Base-by-base conservation (phyloP, 2,113 vertebrate genomes). In the Helogale parvula region DNA sequence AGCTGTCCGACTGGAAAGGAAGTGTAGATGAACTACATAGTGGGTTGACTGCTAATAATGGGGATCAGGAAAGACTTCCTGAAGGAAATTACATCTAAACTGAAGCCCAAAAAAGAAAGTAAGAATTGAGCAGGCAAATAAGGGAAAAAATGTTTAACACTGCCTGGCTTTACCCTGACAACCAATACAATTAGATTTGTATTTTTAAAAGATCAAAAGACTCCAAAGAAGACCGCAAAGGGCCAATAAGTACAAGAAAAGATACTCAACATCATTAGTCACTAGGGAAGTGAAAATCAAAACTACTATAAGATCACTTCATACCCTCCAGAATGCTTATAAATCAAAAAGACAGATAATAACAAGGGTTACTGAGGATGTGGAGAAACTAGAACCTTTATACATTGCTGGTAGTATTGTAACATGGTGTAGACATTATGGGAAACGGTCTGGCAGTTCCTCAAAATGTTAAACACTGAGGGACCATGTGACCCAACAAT, bases 121-220 rank as follows among this genome's bases (percentile, higher is more conserved):
- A 71, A 74, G 83, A 68, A 12, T 1, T 69, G 13, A 27, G 31
- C 21, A 82, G 38, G 31, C 21, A 41, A 84, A 74, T 4, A 93
- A 90, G 10, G 13, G 27, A 50, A 47, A 93, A 54, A 41, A 57
- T 68, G 29, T 90, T 72, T 66, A 38, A n/a, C 63, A 69, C 45
- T 3, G 17, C 35, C 90, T 4, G 17, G 52, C 63, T 84, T 84
- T 74, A 54, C 41, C 54, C 17, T 35, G 21, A 52, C 54, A 92
- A 47, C 33, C 66, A 93, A 81, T 50, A 82, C 45, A 71, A 50
- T 79, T 29, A 65, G 10, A 72, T 65, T 52, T 77, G 12, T n/a
- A 50, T 90, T 93, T 89, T 86, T 92, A 29, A 52, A 94, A 72
- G 38, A 77, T 83, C 88, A 90, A 95, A 93, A 88, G 54, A 10